Conservation (phyloP, 2,113 vertebrate species). For the Petroica traversi region DNA sequence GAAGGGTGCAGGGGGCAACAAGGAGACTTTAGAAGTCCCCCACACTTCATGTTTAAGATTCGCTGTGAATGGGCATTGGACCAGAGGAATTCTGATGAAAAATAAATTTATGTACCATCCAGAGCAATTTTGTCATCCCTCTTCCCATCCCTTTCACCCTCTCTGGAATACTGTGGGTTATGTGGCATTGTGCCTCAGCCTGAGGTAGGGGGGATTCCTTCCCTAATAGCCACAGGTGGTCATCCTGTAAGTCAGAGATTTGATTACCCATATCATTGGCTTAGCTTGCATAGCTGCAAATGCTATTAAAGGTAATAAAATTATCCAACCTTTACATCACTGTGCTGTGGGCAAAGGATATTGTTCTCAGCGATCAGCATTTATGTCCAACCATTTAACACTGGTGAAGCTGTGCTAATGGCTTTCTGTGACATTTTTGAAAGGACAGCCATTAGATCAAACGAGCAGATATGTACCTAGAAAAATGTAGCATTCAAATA, state of each 20-base stretch:
- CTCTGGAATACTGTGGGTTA: not conserved
- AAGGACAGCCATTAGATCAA: conserved; percentile 64
- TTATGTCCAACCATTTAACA: conserved; percentile 60
- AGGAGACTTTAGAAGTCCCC: not conserved
- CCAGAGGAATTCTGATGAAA: not conserved
- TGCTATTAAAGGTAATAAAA: conserved; percentile 67
- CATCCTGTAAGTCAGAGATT: conserved; percentile 49
- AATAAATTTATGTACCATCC: not conserved
- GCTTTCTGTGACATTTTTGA: conserved; percentile 62
- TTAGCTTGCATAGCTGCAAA: conserved; percentile 64
- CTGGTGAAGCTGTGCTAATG: conserved; percentile 38
- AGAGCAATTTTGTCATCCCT: not conserved
- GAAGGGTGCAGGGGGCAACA: not conserved
- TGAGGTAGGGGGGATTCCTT: conserved; percentile 9
- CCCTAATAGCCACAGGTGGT: conserved; percentile 50
- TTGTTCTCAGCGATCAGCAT: conserved; percentile 65
- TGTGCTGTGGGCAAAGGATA: conserved; percentile 56
- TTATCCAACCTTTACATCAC: conserved; percentile 59
- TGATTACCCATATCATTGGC: conserved; percentile 64
- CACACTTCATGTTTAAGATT: rapidly evolving
- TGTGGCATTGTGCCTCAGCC: not conserved
- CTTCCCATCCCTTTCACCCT: not conserved
- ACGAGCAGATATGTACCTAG: conserved; percentile 13
- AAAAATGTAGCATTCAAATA: conserved; percentile 53
- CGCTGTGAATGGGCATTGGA: not conserved